Conservation (phyloP, 2,113 vertebrate species). For the Myanophis thanlyinensis region DNA sequence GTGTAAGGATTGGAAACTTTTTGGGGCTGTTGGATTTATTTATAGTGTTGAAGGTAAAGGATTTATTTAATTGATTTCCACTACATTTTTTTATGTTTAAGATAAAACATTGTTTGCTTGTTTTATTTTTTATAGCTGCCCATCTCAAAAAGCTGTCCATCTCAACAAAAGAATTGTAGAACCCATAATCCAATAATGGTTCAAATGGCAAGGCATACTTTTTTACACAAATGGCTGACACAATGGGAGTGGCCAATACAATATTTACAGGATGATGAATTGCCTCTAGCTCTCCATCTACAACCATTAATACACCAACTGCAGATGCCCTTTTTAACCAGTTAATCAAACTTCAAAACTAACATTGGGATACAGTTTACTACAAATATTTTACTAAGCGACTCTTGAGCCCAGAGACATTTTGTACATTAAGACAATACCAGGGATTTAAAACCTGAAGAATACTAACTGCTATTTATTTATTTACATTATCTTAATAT, state of each 20-base stretch:
- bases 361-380: not conserved
- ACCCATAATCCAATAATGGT: not conserved
- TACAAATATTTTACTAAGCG: not conserved
- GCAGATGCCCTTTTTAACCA: not conserved
- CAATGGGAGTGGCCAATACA: not conserved
- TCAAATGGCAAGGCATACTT: not conserved
- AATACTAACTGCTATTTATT: not conserved
- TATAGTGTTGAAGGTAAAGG: not conserved
- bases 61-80: too few relatives aligned
- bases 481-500: not conserved
- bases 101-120: too few relatives aligned
- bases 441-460: not conserved
- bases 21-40: not conserved
- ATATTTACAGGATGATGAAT: not conserved
- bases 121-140: too few relatives aligned
- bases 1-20: not conserved
- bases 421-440: not conserved
- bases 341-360: not conserved
- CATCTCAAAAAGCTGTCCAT: too few relatives aligned
- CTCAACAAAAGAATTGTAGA: not conserved
- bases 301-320: not conserved
- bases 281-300: not conserved
- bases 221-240: not conserved
- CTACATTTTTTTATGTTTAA: too few relatives aligned
- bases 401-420: not conserved